Base-by-base conservation (phyloP, 2,113 vertebrate species). In the Labeo catla region DNA sequence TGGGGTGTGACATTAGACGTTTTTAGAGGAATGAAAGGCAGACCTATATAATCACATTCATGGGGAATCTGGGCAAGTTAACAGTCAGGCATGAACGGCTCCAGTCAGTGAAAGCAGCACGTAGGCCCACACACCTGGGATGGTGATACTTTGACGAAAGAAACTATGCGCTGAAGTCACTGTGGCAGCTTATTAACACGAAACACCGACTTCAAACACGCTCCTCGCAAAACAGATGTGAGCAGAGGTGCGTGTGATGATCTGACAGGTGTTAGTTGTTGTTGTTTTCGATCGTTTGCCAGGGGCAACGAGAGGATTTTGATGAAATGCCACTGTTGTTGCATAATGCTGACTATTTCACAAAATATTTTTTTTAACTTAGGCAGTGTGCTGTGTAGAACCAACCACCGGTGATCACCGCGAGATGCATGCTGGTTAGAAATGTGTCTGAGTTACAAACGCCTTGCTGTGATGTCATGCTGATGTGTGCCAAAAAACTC, bases 201-300 rank as follows among this genome's bases (percentile, higher is more conserved):
- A 65, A 45, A 39, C 15, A 43, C 74, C 0, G 13, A 78, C 87
- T 52, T 88, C 87, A 90, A 90, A 90, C 15, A n/a, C n/a, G n/a
- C 43, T 73, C 34, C 9, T 70, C 21, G 15, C 65, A 23, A 89
- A 90, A 81, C 89, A 90, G 87, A 90, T 90, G 89, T 87, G 57
- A 61, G 21, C 77, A 82, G 45, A 88, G 76, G 63, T 85, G 80
- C 72, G 49, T 83, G 78, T 84, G 83, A 85, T 52, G 70, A 86
- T 83, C 79, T 57, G 50, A 52, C 50, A 61, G 59, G 85, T 68
- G 76, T n/a, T 83, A 66, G 43, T 76, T 86, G 73, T 73, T 88
- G 57, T 66, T 68, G 72, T 85, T 77, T 85, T 86, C 59, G 7
- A 63, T 83, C 61, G 21, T 7, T 76, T 76, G 74, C 66, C 76